These are phyloP conservation scores for Xestia sexstrigata DNA, from an alignment of 2,888 invertebrate species.

Conservation along the genomic window DNA sequence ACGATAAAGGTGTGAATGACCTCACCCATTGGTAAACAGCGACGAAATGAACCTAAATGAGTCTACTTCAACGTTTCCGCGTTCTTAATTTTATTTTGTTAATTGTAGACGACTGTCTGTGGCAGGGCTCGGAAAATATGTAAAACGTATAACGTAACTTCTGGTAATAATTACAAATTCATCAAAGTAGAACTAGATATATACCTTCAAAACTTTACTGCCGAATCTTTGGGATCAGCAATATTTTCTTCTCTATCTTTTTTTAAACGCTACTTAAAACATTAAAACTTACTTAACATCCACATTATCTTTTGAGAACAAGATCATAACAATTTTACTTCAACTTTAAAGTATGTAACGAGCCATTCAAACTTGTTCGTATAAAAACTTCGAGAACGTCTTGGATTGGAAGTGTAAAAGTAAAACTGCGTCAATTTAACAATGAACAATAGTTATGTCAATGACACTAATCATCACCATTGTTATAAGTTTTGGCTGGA, in stretches of 20 bases:
- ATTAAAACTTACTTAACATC: background rate
- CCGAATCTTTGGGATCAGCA: background rate
- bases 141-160: no score
- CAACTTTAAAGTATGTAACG: background rate
- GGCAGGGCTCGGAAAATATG: slow-evolving; percentile 1
- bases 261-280: background rate
- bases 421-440: slow-evolving; percentile 69
- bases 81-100: slow-evolving; percentile 57
- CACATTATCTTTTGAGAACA: slow-evolving; percentile 5
- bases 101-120: slow-evolving; percentile 43
- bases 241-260: background rate
- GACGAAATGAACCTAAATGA: slow-evolving; percentile 74
- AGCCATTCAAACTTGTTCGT: slow-evolving; percentile 11
- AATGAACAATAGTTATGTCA: slow-evolving; percentile 74
- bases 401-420: slow-evolving; percentile 49
- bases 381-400: slow-evolving; percentile 32
- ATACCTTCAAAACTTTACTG: background rate
- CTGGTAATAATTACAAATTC: background rate
- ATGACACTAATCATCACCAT: slow-evolving; percentile 68
- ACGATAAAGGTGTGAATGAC: slow-evolving; percentile 85
- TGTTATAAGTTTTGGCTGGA: slow-evolving; percentile 67
- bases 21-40: slow-evolving; percentile 76
- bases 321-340: background rate
- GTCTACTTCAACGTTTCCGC: slow-evolving; percentile 62
- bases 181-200: background rate